Conservation (phyloP, 2,888 invertebrate species). For the Drosophila longiperda region DNA sequence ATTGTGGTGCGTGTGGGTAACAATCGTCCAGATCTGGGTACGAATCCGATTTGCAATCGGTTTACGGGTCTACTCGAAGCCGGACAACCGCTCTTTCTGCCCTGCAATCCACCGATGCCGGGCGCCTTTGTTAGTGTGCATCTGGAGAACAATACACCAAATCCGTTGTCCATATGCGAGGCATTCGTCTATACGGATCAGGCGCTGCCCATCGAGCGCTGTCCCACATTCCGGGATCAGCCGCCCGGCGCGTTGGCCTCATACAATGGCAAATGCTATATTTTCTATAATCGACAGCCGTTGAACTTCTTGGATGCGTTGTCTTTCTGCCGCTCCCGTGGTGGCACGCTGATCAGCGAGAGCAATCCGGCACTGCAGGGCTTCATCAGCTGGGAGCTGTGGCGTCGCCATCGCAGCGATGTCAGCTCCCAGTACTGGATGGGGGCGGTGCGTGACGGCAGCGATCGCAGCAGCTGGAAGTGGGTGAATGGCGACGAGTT, state of each 20-base stretch:
- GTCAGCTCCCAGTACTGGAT: slow-evolving; percentile 97
- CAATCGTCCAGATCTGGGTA: slow-evolving; percentile 95
- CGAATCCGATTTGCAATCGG: slow-evolving; percentile 96
- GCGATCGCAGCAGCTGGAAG: slow-evolving; percentile 92
- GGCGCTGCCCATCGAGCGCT: slow-evolving; percentile 95
- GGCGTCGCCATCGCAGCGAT: slow-evolving; percentile 95
- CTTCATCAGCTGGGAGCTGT: slow-evolving; percentile 97
- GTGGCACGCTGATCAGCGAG: slow-evolving; percentile 94
- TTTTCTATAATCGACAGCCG: slow-evolving; percentile 95
- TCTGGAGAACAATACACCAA: slow-evolving; percentile 90
- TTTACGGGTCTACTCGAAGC: slow-evolving; percentile 94
- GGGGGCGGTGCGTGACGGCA: slow-evolving; percentile 94
- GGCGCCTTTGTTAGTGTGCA: slow-evolving; percentile 97
- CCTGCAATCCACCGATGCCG: slow-evolving; percentile 97
- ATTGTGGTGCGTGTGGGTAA: slow-evolving; percentile 96
- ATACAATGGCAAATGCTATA: slow-evolving; percentile 97
- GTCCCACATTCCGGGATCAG: slow-evolving; percentile 96
- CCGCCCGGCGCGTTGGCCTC: slow-evolving; percentile 96
- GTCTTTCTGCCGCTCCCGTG: slow-evolving; percentile 91
- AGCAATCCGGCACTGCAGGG: slow-evolving; percentile 97
- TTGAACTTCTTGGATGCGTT: slow-evolving; percentile 92
- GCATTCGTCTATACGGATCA: slow-evolving; percentile 97
- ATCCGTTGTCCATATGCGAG: slow-evolving; percentile 95
- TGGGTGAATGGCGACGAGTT: slow-evolving; percentile 96
- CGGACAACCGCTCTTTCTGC: slow-evolving; percentile 95